Evolutionary conservation across 2,113 vertebrate genomes (phyloP), one percentile per base, ranked within the genome.

Genomic region (Eubucco bourcierii): DNA sequence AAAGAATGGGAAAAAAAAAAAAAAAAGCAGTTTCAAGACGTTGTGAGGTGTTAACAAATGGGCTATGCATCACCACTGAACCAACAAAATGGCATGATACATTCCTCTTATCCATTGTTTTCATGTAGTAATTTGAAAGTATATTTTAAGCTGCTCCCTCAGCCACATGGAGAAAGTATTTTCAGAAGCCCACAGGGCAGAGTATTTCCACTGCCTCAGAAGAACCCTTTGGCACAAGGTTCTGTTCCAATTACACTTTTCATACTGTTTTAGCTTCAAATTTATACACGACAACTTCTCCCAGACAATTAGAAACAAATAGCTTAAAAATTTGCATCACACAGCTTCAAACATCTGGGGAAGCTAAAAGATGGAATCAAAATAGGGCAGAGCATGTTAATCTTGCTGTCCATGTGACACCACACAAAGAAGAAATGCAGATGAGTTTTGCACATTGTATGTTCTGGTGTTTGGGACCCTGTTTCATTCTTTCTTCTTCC

Each of bases 341-440:
- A 85, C 25, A 90, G 37, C 58, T 95, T 80, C 55, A 90, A 95
- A 96, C 75, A 95, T 94, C 92, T 92, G 59, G 90, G 90, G 92
- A 95, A 80, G 61, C 37, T 28, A 70, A 87, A 82, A 80, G 47
- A 85, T 77, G 31, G 53, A 86, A 86, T 60, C 4, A 29, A 84
- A 88, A 76, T 44, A 81, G 59, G 74, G 39, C 77, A 95, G 41
- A 91, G 24, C 8, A 8, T 41, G 60, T 87, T 94, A 96, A 95
- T 93, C 94, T 78, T 84, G n/a, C 55, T 41, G n/a, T 84, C 56
- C 52, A 58, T 88, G 88, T 88, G 74, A 90, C 27, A 46, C 31
- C 29, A 46, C 27, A 87, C 46, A 87, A 90, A 93, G 59, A 44
- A 70, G 82, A 93, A 94, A 92, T 82, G 92, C 59, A 82, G 74